Conservation (phyloP, 1,140 invertebrate genomes). For the Rhagoletis zephyria region DNA sequence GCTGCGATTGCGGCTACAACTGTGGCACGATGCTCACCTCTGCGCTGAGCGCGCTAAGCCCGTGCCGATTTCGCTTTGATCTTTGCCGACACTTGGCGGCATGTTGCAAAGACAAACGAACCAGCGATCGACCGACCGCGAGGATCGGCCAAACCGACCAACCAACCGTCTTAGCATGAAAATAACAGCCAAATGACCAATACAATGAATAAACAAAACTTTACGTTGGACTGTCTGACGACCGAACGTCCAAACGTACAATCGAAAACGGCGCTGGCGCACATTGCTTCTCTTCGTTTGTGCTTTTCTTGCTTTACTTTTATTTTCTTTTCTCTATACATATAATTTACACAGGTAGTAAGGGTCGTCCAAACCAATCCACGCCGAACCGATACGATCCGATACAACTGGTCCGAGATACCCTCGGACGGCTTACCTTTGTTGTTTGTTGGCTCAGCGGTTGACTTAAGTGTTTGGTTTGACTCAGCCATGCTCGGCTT, state of each 20-base stretch:
- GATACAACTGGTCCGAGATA: not conserved
- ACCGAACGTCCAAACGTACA: no score
- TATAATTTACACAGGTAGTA: constrained; percentile 29
- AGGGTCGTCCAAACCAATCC: constrained; percentile 25
- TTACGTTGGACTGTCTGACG: no score
- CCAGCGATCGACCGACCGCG: not conserved
- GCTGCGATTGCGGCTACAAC: constrained; percentile 30
- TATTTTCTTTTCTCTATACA: not conserved
- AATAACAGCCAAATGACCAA: no score
- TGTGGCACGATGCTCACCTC: constrained; percentile 61
- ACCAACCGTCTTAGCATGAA: not conserved
- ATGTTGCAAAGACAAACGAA: constrained; percentile 58
- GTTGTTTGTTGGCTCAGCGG: constrained; percentile 32
- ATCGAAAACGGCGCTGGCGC: not conserved
- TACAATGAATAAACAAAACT: no score
- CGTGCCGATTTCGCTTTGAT: constrained; percentile 72
- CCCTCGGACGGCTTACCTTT: not conserved
- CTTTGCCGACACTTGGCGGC: constrained; percentile 65
- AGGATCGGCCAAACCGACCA: not conserved
- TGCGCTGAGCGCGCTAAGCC: constrained; percentile 71
- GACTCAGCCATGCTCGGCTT: constrained; percentile 18
- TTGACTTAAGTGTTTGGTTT: constrained; percentile 32
- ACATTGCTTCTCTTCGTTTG: not conserved
- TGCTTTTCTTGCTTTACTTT: not conserved
- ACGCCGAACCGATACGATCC: constrained; percentile 35